Base-by-base conservation (phyloP, 2,888 invertebrate species). In the Xestobium rufovillosum region DNA sequence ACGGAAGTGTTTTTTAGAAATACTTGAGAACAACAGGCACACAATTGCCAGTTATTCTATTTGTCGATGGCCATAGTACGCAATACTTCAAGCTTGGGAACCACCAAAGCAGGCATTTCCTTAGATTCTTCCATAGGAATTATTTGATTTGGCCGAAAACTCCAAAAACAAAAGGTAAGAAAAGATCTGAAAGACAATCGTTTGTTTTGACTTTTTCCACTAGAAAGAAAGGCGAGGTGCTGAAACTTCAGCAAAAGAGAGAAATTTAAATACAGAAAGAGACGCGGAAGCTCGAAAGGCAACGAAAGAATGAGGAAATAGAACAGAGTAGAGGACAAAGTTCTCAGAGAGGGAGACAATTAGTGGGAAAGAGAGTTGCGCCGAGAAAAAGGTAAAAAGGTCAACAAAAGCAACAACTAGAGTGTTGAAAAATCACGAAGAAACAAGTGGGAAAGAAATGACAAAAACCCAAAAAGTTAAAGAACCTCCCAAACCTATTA, bases 1-100 rank as follows among this genome's bases (percentile, higher is more conserved):
- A 62, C 14, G 36, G 33, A 14, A 45, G 44, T 31, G 36, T 48
- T 26, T 64, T 43, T 34, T 59, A 13, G 60, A 60, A 42, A 49
- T 63, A 33, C 58, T 39, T 62, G 38, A 51, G 51, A 4, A 46
- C 43, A 38, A 35, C 42, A 14, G 40, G 43, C 2, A 41, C 45
- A 36, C 36, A 31, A 38, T 55, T 60, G 34, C 60, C 59, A 3
- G 42, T 64, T 2, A 51, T 64, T 34, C 38, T 64, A 3, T 63
- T 62, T 42, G 52, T 64, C 14, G 61, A 61, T 39, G 56, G 58
- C 3, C 47, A 45, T 26, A 41, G 31, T 11, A 36, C 41, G 3
- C 44, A 47, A n/a, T n/a, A n/a, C n/a, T n/a, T n/a, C n/a, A n/a
- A n/a, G n/a, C n/a, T n/a, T n/a, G n/a, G n/a, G n/a, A n/a, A n/a